Evolutionary conservation across 2,888 invertebrate genomes (phyloP), one percentile per base, ranked within the genome.

Genomic region (Leucoptera coffeella): DNA sequence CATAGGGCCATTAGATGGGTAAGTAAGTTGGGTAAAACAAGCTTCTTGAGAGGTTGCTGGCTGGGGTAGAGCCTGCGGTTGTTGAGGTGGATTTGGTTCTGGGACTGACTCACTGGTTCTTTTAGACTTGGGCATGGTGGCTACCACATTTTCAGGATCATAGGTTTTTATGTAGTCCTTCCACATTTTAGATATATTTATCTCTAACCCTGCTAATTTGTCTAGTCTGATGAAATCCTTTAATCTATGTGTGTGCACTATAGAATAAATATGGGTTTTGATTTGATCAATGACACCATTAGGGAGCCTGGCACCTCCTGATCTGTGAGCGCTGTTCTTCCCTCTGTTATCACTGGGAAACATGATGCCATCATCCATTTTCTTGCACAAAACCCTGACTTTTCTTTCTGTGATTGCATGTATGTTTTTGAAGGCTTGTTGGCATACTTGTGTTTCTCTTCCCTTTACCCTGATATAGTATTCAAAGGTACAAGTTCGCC

Each of bases 141-240:
- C 61, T 30, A 55, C 50, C 34, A 69, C 61, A 37, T 73, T 73
- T 15, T 69, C 64, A 19, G 74, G 73, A 37, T 74, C 74, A 53
- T 59, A 69, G 4, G 59, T 54, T 36, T 69, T 67, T n/a, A 74
- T 67, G 32, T 73, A 74, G 38, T 73, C 73, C 39, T 74, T 74
- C 71, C 74, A 74, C 72, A 74, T 73, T 43, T 73, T 73, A 3
- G 73, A 72, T 33, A 74, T 73, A 37, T 74, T 74, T 15, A 74
- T 71, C 51, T 74, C 74, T 29, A 74, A 49, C 0, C 74, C 74
- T 26, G 72, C 73, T 36, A 72, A 62, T 46, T 74, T 74, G 30
- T 73, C 73, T 23, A 73, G 43, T 35, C 73, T 51, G 30, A 73
- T 69, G 30, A 73, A 73, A 37, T 73, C 73, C 41, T 71, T 69